Evolutionary conservation across 2,113 vertebrate species (phyloP), one percentile per base, ranked within the genome.

Genomic region (Trematomus loennbergii): DNA sequence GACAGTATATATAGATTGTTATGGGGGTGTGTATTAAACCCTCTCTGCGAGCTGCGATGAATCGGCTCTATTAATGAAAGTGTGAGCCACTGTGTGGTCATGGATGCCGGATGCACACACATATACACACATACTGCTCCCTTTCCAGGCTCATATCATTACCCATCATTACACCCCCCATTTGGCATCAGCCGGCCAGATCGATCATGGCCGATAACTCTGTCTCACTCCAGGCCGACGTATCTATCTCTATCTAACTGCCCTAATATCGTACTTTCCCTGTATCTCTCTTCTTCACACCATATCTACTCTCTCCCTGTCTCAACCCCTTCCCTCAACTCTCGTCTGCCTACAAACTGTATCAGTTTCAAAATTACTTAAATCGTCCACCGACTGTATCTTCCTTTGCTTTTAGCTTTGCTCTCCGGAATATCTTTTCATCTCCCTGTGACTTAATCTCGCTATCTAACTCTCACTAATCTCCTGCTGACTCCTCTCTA

Each of bases 101-200:
- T 59, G 79, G 84, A 86, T 63, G 68, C 79, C 63, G 75, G 62
- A 63, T 61, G 10, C 64, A 55, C 59, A 49, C 62, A 59, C 75
- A 71, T 33, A 69, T 10, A 72, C 61, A 71, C 75, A 72, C 78
- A 65, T 81, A 62, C 59, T 74, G 80, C 75, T 85, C 85, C 66
- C 59, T 85, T 86, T 88, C 88, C 81, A 88, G 91, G 83, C 92
- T 94, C 88, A 91, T 94, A 94, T 94, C 92, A 94, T 94, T 95
- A 94, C 90, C 93, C 87, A 90, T 93, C 93, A 94, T 94, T 94
- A 94, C 94, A 92, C 92, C 90, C 94, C 92, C 93, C 92, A 93
- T 95, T 95, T 94, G 93, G 93, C 94, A 93, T 91, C 86, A 92
- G 90, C 86, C 81, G 74, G 85, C 91, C 87, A 84, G 91, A 96